phyloP scores from a whole-genome alignment of 1,140 invertebrate species.

The Acromyrmex echinatior region DNA sequence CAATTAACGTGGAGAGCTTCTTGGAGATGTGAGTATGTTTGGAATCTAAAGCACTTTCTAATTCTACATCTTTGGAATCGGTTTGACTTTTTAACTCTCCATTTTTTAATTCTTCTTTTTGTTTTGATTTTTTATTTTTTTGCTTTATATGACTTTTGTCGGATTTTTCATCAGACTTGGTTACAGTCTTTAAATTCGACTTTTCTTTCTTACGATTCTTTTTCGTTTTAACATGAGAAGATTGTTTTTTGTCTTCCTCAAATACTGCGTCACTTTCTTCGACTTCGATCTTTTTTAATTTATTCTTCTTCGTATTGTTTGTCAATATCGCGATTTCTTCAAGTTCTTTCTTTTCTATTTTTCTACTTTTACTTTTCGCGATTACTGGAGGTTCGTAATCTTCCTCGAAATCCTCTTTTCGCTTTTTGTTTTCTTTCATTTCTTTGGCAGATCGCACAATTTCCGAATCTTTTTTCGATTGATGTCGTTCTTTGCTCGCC shows the following conservation, averaged over 20 bases:
- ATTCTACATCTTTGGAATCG: conserved; percentile 68
- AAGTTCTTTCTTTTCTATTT: conserved; percentile 82
- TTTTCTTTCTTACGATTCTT: conserved; percentile 83
- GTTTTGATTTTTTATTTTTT: conserved; percentile 79
- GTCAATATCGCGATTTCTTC: conserved; percentile 86
- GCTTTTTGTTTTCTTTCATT: conserved; percentile 79
- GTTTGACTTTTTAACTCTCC: conserved; percentile 79
- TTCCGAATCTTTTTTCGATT: conserved; percentile 75
- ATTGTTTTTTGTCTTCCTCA: conserved; percentile 83
- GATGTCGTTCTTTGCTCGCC: conserved; percentile 79
- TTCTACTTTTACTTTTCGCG: conserved; percentile 82
- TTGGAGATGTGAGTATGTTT: conserved; percentile 74
- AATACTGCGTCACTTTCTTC: conserved; percentile 83
- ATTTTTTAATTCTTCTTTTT: conserved; percentile 79
- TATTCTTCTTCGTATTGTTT: conserved; percentile 86
- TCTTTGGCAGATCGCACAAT: conserved; percentile 70
- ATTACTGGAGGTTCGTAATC: conserved; percentile 79
- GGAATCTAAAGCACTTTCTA: conserved; percentile 65
- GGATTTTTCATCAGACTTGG: conserved; percentile 78
- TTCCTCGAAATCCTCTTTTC: conserved; percentile 84
- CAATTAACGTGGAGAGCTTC: conserved; percentile 78
- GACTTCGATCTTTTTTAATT: conserved; percentile 82
- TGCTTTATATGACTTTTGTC: conserved; percentile 79
- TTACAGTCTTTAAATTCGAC: conserved; percentile 60
- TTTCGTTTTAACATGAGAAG: conserved; percentile 79